These are phyloP conservation scores for Hirtodrosophila cameraria DNA, from an alignment of 2,888 invertebrate genomes.

Conservation along the genomic window DNA sequence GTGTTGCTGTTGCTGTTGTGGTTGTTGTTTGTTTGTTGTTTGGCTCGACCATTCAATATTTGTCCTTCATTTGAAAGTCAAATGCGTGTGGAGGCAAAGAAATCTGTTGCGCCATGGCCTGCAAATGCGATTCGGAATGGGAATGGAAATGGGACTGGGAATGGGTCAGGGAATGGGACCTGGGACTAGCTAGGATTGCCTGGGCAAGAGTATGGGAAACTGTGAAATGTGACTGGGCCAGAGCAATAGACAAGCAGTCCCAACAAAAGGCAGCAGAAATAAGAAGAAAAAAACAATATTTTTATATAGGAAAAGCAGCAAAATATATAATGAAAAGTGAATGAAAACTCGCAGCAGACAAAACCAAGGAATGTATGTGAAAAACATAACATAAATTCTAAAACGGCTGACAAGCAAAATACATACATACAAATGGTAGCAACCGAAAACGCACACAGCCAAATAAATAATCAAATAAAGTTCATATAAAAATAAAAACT, in stretches of 20 bases:
- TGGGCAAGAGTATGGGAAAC: conserved; percentile 8
- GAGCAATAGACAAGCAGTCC: conserved; percentile 17
- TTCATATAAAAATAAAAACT: conserved; percentile 70
- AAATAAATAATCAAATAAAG: conserved; percentile 55
- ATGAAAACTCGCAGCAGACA: conserved; percentile 62
- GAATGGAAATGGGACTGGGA: conserved; percentile 30
- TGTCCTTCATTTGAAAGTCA: conserved; percentile 81
- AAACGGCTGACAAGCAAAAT: conserved; percentile 74
- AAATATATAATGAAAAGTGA: conserved; percentile 42
- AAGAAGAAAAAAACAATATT: conserved; percentile 40
- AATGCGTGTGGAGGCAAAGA: conserved; percentile 74
- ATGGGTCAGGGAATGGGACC: conserved; percentile 13
- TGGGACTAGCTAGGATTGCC: conserved; percentile 10
- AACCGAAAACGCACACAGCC: conserved; percentile 9
- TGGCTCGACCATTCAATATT: conserved; percentile 69
- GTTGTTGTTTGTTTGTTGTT: conserved; percentile 53
- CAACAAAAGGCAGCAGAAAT: conserved; percentile 33
- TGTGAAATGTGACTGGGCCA: conserved; percentile 28
- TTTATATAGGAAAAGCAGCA: conserved; percentile 21
- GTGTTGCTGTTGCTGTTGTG: conserved; percentile 34
- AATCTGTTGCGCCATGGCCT: conserved; percentile 70
- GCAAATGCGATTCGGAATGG: conserved; percentile 31
- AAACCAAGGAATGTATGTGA: conserved; percentile 72
- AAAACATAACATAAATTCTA: conserved; percentile 75
- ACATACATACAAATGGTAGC: conserved; percentile 49